These are phyloP conservation scores for Lithophane semibrunnea DNA, from an alignment of 2,888 invertebrate genomes.

Conservation along the genomic window DNA sequence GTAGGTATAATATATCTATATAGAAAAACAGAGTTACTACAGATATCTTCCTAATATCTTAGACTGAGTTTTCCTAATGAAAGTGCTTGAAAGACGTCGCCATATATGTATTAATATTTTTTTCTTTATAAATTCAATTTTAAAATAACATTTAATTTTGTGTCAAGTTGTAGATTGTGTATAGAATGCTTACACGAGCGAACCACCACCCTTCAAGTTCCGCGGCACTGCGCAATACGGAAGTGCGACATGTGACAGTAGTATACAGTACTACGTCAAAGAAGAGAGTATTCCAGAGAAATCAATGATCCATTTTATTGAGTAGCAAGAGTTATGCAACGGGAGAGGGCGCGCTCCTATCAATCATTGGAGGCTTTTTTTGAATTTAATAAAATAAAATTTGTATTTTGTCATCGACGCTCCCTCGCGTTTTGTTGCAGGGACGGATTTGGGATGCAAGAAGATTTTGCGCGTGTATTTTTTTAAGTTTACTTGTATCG, in stretches of 20 bases:
- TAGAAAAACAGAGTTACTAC: not conserved
- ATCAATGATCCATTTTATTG: slow-evolving; percentile 88
- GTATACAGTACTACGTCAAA: slow-evolving; percentile 48
- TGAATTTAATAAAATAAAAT: slow-evolving; percentile 91
- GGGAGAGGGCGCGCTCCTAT: slow-evolving; percentile 86
- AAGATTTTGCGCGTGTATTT: not conserved
- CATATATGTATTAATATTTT: not conserved
- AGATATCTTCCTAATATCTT: not conserved
- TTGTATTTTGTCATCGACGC: slow-evolving; percentile 91
- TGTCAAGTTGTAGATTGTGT: not conserved
- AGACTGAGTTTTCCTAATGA: not conserved
- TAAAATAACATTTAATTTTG: not conserved
- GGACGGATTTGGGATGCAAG: slow-evolving; percentile 70
- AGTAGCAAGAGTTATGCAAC: slow-evolving; percentile 88
- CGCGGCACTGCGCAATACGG: slow-evolving; percentile 35
- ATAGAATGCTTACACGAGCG: not conserved
- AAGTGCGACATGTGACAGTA: slow-evolving; percentile 16
- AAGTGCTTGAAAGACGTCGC: not conserved
- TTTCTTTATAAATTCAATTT: not conserved
- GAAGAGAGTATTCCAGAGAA: slow-evolving; percentile 64
- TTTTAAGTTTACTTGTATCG: not conserved
- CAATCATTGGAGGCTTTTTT: slow-evolving; percentile 90
- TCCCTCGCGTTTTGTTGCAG: slow-evolving; percentile 86
- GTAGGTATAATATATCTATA: not conserved
- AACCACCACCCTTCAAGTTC: slow-evolving; percentile 42